Percentiles rank a stretch among this genome's conserved stretches.
These are phyloP conservation scores for Scolanthus callimorphus DNA, from an alignment of 92 coral and sea anemone genomes.

Conservation along the genomic window DNA sequence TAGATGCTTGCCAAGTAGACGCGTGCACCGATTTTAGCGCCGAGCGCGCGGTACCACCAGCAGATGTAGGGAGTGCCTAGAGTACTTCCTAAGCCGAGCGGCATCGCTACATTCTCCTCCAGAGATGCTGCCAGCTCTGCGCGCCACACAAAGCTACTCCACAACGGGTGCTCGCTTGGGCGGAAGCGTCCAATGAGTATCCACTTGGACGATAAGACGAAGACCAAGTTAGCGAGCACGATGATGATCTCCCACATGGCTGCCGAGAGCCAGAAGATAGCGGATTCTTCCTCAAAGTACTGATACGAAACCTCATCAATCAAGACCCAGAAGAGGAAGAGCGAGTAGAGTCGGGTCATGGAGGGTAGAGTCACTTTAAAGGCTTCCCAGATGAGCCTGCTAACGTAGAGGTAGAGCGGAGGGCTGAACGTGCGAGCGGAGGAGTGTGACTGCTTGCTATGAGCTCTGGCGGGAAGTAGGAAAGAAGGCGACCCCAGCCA, in stretches of 20 bases:
- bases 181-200: slow-evolving; percentile 13
- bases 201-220: slow-evolving; percentile 4
- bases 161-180: slow-evolving; percentile 11
- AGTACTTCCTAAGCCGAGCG: background rate
- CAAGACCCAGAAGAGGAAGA: slow-evolving; percentile 4
- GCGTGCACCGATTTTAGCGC: slow-evolving; percentile 7
- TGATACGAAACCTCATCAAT: slow-evolving; percentile 5
- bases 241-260: slow-evolving; percentile 2
- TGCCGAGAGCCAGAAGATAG: slow-evolving; percentile 7
- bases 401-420: slow-evolving; percentile 6
- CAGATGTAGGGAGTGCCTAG: slow-evolving; percentile 6
- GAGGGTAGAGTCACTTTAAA: slow-evolving; percentile 4
- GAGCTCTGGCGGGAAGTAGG: slow-evolving; percentile 11
- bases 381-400: slow-evolving; percentile 12
- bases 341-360: background rate
- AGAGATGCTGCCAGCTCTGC: slow-evolving; percentile 14
- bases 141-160: slow-evolving; percentile 25
- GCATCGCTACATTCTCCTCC: slow-evolving; percentile 8
- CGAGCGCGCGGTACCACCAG: slow-evolving; percentile 24
- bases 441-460: background rate
- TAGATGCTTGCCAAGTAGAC: slow-evolving; percentile 9
- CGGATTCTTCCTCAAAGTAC: background rate
- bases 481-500: slow-evolving; percentile 15
- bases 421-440: slow-evolving; percentile 18
- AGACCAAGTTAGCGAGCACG: background rate